Evolutionary conservation across 2,888 invertebrate genomes (phyloP).

Genomic region (Hypomecis punctinalis): DNA sequence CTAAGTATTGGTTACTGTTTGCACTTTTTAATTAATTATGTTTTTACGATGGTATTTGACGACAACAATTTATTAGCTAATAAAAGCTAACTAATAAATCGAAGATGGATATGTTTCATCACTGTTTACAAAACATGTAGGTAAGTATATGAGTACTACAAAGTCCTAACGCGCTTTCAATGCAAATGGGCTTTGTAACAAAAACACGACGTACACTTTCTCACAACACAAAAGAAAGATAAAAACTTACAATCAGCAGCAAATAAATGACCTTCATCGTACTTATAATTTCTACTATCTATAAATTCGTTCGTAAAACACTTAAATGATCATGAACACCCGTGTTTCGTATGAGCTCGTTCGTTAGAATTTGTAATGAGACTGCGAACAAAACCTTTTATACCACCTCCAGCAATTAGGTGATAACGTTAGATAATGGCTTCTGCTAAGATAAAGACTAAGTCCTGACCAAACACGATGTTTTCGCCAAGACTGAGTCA

Average conservation of each 20-base stretch:
- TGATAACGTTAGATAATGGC: conserved; percentile 80
- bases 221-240: conserved; percentile 6
- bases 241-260: conserved; percentile 72
- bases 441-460: conserved; percentile 70
- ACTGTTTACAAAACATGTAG: too few relatives aligned
- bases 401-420: conserved; percentile 71
- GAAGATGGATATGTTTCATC: too few relatives aligned
- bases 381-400: conserved; percentile 66
- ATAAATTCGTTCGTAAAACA: conserved; percentile 75
- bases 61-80: too few relatives aligned
- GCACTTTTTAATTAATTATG: too few relatives aligned
- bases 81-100: too few relatives aligned
- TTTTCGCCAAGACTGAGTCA: conserved; percentile 81
- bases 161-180: too few relatives aligned
- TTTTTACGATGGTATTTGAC: too few relatives aligned
- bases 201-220: neutral
- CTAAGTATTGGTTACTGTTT: too few relatives aligned
- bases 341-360: conserved; percentile 76
- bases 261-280: conserved; percentile 73
- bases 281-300: conserved; percentile 56
- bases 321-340: conserved; percentile 56
- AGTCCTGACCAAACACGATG: conserved; percentile 75
- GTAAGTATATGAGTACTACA: too few relatives aligned
- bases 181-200: too few relatives aligned
- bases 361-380: conserved; percentile 76